Percentiles rank a stretch among this genome's conserved stretches.
These are phyloP conservation scores for Drosophila grimshawi DNA, from an alignment of 1,140 invertebrate species.

Conservation along the genomic window DNA sequence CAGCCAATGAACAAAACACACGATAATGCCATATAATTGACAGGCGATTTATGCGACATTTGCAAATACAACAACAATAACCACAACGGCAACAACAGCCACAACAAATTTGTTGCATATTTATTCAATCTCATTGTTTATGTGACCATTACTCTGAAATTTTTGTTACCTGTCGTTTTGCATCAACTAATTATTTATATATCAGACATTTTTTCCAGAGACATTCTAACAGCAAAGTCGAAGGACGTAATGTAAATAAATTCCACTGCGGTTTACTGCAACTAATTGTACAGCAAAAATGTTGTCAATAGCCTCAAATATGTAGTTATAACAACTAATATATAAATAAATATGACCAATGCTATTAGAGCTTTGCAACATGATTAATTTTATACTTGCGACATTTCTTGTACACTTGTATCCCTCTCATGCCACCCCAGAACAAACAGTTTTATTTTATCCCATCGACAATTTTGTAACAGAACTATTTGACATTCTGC, in stretches of 20 bases:
- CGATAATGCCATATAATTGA: constrained; percentile 73
- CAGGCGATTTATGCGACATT: constrained; percentile 69
- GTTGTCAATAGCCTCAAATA: too few relatives aligned
- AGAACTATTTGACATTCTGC: too few relatives aligned
- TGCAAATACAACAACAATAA: constrained; percentile 30
- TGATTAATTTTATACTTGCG: too few relatives aligned
- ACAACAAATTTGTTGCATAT: constrained; percentile 44
- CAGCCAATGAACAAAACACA: constrained; percentile 33
- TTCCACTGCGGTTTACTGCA: neutral
- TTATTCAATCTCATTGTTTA: constrained; percentile 43
- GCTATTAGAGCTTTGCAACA: too few relatives aligned
- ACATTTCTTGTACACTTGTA: too few relatives aligned
- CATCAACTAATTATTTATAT: constrained; percentile 37
- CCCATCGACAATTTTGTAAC: too few relatives aligned
- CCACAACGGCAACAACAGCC: constrained; percentile 7
- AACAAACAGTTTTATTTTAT: too few relatives aligned
- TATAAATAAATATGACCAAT: neutral
- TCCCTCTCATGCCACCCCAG: too few relatives aligned
- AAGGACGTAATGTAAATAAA: neutral
- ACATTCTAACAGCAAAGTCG: constrained; percentile 15
- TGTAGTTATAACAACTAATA: neutral
- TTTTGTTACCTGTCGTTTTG: constrained; percentile 12
- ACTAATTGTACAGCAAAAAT: too few relatives aligned
- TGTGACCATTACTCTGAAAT: neutral
- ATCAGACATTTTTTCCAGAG: constrained; percentile 6